Base-by-base conservation (phyloP, 2,888 invertebrate genomes). In the Andrena marginata region DNA sequence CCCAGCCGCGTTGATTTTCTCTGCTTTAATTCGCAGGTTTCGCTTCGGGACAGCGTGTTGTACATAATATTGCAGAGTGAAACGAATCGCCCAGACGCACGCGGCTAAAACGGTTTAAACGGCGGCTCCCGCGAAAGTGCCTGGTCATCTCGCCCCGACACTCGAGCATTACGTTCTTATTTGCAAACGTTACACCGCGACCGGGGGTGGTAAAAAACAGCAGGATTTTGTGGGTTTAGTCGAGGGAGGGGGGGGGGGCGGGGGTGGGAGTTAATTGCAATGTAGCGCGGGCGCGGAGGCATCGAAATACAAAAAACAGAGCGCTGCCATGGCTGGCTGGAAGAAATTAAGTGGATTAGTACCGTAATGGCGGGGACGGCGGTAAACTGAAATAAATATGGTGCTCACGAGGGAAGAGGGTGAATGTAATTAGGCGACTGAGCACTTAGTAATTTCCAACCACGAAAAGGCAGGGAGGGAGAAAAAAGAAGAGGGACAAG, bases 351-450 rank as follows among this genome's bases (percentile, higher is more conserved):
- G 89, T 87, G 87, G 88, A 88, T 88, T 88, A 88, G 86, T 79
- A 84, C 51, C 82, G 74, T 87, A 88, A 89, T 84, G 78, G 89
- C 42, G 56, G 68, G 65, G 81, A 49, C 78, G 73, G 83, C 78
- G 79, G 89, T 85, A 89, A 90, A 89, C 88, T 83, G 83, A 89
- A 88, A 85, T 88, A 83, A 87, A 89, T 87, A 82, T 80, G 80
- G 77, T 60, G 78, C 65, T 70, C 73, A 56, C 71, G 60, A 63
- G 80, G 62, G 20, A 82, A 80, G 77, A 59, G 69, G 83, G 70
- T 86, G 85, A 88, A 84, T 77, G 87, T 82, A 87, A 87, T 88
- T 88, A 87, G 80, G 78, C 86, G 72, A 79, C 81, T 83, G 86
- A 88, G 84, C 82, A 83, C 77, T 82, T 82, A 77, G 82, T 88